Base-by-base conservation (phyloP, 2,113 vertebrate genomes). In the Hystrix cristata region DNA sequence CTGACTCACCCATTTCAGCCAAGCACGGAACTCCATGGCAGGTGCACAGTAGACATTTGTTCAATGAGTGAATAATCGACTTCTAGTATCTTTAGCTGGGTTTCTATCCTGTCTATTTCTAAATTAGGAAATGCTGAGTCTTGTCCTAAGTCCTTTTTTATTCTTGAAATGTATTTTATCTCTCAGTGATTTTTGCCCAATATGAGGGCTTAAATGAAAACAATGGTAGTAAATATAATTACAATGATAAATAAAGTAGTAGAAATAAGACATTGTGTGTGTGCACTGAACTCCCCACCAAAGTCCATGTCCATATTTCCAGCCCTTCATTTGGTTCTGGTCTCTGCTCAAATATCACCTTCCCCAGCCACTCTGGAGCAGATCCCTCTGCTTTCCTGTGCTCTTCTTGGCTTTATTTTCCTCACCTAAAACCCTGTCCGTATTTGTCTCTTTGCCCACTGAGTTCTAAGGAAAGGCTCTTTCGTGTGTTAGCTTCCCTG, bases 181-280 rank as follows among this genome's bases (percentile, higher is more conserved):
- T 79, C 46, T 83, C 84, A 72, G 90, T 64, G 62, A 88, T 57
- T 89, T 89, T 89, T 65, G 60, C 3, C 31, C 27, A 67, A 53
- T 15, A 67, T 11, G 48, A 74, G 16, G 43, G n/a, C 55, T 60
- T 78, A 64, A 27, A 9, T 29, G 29, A 91, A 87, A 91, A 79
- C n/a, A 53, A 51, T 14, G 9, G 34, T 29, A 83, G 34, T 53
- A 76, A 88, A 64, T 84, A 60, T 64, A 82, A 76, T 90, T 59
- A 82, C 9, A 72, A 64, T 5, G 31, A 62, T 51, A 43, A 19
- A 78, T 78, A 62, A 67, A 78, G 46, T 29, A 57, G 53, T 25
- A 57, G 48, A 93, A 71, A 62, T 34, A 59, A 59, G 55, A 34
- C 55, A 38, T 23, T 10, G 29, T 19, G 25, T 16, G 21, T 38